Conservation (phyloP, 2,888 invertebrate genomes). For the Limenitis camilla region DNA sequence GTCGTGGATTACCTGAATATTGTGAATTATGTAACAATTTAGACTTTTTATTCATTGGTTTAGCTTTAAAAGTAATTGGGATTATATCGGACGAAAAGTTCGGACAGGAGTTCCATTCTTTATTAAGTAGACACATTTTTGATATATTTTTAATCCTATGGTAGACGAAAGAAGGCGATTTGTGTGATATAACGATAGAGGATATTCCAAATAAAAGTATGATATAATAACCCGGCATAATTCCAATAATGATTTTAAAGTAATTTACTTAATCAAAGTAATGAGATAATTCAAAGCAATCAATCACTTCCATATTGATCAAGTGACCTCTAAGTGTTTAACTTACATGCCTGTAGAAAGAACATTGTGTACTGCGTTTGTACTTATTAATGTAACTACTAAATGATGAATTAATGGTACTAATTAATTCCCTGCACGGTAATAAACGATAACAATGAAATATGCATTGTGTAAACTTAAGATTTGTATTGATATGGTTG, state of each 20-base stretch:
- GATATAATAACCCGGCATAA: not conserved
- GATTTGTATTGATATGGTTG: constrained; percentile 3
- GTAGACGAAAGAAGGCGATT: no score
- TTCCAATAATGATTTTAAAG: not conserved
- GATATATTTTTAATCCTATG: not conserved
- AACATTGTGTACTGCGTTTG: constrained; percentile 18
- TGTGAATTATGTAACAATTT: no score
- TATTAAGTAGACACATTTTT: not conserved
- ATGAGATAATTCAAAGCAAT: not conserved
- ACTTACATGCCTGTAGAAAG: constrained; percentile 4
- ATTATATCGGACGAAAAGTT: not conserved
- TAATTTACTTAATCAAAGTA: not conserved
- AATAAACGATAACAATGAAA: not conserved
- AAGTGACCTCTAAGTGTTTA: not conserved
- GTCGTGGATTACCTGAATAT: no score
- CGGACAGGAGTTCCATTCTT: not conserved
- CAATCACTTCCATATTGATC: not conserved
- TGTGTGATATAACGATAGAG: not conserved
- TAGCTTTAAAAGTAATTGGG: no score
- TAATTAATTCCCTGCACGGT: constrained; percentile 22
- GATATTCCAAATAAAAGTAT: not conserved
- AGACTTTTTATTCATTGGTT: no score
- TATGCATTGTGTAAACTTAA: not conserved
- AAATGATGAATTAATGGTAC: constrained; percentile 24
- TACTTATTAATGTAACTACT: constrained; percentile 21